phyloP scores from a whole-genome alignment of 2,888 invertebrate species.

The Acleris literana region DNA sequence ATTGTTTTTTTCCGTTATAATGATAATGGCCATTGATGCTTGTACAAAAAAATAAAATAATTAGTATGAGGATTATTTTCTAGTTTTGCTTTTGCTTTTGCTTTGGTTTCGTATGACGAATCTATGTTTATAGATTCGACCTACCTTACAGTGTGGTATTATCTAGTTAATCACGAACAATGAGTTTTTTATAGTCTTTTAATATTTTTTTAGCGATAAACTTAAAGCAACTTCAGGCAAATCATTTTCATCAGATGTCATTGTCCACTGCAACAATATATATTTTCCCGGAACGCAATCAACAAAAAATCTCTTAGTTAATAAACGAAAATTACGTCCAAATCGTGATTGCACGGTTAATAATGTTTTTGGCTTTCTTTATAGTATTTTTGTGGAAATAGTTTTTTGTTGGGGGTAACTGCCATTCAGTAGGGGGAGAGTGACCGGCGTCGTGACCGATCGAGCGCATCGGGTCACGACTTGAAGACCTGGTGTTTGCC shows the following conservation, averaged over 20 bases:
- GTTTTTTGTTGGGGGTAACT: constrained; percentile 48
- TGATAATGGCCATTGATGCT: no score
- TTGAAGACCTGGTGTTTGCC: constrained; percentile 50
- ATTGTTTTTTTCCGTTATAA: no score
- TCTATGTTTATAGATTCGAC: no score
- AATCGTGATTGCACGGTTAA: constrained; percentile 73
- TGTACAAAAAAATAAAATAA: no score
- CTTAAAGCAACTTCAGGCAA: not conserved
- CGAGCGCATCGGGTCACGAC: constrained; percentile 71
- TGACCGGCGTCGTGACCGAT: constrained; percentile 59
- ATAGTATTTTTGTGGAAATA: constrained; percentile 48
- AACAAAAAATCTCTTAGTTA: constrained; percentile 23
- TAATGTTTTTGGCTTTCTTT: constrained; percentile 47
- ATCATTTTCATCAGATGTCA: constrained; percentile 13
- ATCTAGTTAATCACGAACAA: no score
- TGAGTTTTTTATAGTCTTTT: no score
- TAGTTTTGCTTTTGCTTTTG: no score
- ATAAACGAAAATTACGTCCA: constrained; percentile 31
- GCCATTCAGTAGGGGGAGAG: constrained; percentile 60
- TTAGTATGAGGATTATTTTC: no score
- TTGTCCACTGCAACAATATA: constrained; percentile 16
- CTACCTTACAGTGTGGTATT: no score
- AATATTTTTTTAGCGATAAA: no score
- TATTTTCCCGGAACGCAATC: constrained; percentile 16
- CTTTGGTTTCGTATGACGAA: no score